phyloP scores from a whole-genome alignment of 2,888 invertebrate genomes.

The Ichneumoninae sp. region DNA sequence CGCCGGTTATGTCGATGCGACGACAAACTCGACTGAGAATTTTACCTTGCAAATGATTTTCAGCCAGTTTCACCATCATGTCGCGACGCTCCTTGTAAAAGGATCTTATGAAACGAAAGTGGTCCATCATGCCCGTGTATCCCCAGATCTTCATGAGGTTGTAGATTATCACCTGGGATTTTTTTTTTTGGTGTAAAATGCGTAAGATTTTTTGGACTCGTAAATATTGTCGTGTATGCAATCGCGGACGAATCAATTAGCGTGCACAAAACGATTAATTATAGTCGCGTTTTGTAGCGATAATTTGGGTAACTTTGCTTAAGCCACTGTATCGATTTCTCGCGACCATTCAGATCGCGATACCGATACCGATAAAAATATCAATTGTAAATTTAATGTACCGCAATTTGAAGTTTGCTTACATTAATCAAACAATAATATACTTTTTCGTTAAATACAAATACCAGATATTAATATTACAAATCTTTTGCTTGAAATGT shows the following conservation, averaged over 20 bases:
- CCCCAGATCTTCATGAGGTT: conserved; percentile 87
- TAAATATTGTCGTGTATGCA: neutral
- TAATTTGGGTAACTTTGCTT: neutral
- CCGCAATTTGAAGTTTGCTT: no score
- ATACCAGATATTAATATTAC: no score
- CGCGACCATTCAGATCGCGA: neutral
- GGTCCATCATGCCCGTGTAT: conserved; percentile 86
- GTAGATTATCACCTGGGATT: conserved; percentile 86
- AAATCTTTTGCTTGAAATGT: no score
- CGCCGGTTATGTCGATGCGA: neutral
- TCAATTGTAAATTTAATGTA: no score
- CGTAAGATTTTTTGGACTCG: neutral
- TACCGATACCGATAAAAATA: no score
- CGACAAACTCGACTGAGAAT: conserved; percentile 11
- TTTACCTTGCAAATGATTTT: conserved; percentile 86
- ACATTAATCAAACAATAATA: no score
- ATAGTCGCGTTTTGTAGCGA: neutral
- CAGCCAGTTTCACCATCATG: conserved; percentile 86
- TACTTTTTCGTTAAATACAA: no score
- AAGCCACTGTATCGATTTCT: neutral
- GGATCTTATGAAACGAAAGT: conserved; percentile 86
- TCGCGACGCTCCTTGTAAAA: conserved; percentile 89
- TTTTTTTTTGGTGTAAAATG: neutral
- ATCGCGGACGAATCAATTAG: neutral
- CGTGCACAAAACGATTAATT: neutral